Conservation (phyloP, 2,888 invertebrate genomes). For the Amorpha juglandis region DNA sequence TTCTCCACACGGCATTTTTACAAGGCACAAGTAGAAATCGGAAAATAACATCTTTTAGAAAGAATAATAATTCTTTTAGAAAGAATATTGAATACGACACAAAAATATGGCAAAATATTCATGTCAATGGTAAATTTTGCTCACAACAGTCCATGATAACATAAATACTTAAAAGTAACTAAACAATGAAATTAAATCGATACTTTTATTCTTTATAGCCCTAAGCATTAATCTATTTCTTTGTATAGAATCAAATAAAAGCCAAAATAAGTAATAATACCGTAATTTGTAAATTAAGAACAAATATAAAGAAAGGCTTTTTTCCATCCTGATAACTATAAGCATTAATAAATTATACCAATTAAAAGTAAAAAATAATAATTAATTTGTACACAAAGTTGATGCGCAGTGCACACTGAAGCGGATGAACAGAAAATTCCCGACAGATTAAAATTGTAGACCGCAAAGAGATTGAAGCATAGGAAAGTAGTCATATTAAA, state of each 20-base stretch:
- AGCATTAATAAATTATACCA: constrained; percentile 2
- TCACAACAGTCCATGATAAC: too few species aligned
- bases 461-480: constrained; percentile 51
- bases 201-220: neutral
- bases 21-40: neutral
- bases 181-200: neutral
- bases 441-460: constrained; percentile 42
- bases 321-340: neutral
- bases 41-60: neutral
- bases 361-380: neutral
- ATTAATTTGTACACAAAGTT: constrained; percentile 32
- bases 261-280: neutral
- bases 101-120: neutral
- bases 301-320: neutral
- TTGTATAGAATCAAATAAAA: neutral
- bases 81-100: neutral
- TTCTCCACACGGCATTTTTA: neutral
- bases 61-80: too few species aligned
- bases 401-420: constrained; percentile 42
- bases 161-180: neutral
- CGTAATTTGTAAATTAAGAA: neutral
- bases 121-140: neutral
- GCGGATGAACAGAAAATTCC: constrained; percentile 51
- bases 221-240: neutral
- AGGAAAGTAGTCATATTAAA: constrained; percentile 34